Base-by-base conservation (phyloP, 2,113 vertebrate species). In the Synchiropus splendidus region DNA sequence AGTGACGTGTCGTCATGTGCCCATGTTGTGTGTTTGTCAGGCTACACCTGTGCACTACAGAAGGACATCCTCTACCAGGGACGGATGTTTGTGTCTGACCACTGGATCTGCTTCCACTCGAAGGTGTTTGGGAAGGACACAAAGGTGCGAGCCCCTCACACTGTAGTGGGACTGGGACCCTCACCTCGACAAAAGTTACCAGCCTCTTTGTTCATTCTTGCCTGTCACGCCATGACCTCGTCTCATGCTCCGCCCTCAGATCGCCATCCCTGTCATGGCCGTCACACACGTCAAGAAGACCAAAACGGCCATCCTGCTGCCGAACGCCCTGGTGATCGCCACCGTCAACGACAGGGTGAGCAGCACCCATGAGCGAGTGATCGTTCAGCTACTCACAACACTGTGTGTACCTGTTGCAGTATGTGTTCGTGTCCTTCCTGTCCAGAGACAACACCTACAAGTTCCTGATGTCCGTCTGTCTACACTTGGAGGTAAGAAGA, bases 91-190 rank as follows among this genome's bases (percentile, higher is more conserved):
- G 79, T 98, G 47, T 97, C 94, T 8, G 86, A 96, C 49, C 93
- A 94, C 74, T 96, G 93, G 94, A 92, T 98, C 83, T 95, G 94
- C 69, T 98, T 98, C 74, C 78, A 95, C 83, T 97, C 94, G 34
- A 97, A 93, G 59, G 92, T 98, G 64, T 98, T 97, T 70, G 94
- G 94, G 42, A 95, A 88, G 85, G 94, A 96, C 65, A 98, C 86
- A 9, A 98, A 95, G 90, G 94, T 94, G 40, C 8, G 14, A 35
- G 21, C 10, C 2, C 9, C 5, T 15, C 36, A 16, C 36, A 37
- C 13, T 38, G 14, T 18, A 17, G 10, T n/a, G 2, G 5, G 10
- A 10, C 12, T 39, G 5, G 0, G 2, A 15, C 11, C 39, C n/a
- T 27, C 14, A 6, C 39, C 5, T 6, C 8, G 10, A 2, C 18